These are phyloP conservation scores for Geodia barretti DNA, from an alignment of 37 sponge, comb jelly and placozoan species.

Conservation along the genomic window DNA sequence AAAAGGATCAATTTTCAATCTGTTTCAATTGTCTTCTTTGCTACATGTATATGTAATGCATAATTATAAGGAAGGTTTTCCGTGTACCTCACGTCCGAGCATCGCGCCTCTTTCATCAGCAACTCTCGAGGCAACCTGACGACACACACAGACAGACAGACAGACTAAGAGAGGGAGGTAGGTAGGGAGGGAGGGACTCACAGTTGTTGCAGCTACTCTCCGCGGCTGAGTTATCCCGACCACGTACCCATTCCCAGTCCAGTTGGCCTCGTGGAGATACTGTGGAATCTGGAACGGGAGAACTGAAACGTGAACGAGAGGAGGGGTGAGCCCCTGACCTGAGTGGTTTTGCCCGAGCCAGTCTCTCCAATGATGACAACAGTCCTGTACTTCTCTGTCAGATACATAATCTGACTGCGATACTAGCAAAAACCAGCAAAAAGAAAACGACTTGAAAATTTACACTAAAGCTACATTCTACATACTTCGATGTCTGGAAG, in stretches of 20 bases:
- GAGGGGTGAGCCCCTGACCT: slow-evolving; percentile 28
- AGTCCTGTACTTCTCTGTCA: slow-evolving; percentile 78
- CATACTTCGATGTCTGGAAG: neutral
- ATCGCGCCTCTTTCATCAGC: slow-evolving; percentile 86
- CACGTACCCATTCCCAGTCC: slow-evolving; percentile 70
- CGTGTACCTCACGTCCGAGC: slow-evolving; percentile 75
- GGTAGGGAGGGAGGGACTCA: slow-evolving; percentile 10
- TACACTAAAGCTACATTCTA: neutral
- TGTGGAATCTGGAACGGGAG: slow-evolving; percentile 63
- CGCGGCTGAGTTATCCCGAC: slow-evolving; percentile 93
- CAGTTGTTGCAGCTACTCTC: slow-evolving; percentile 86
- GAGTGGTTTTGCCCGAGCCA: slow-evolving; percentile 94
- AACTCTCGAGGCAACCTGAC: slow-evolving; percentile 88
- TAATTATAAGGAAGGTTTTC: too few species aligned
- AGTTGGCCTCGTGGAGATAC: slow-evolving; percentile 89
- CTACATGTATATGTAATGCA: too few species aligned
- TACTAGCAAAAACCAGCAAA: slow-evolving; percentile 31
- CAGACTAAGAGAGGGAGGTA: neutral
- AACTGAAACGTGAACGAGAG: neutral
- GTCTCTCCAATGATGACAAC: slow-evolving; percentile 91
- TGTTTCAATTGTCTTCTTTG: too few species aligned
- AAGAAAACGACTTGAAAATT: neutral
- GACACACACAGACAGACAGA: neutral
- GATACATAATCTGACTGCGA: slow-evolving; percentile 85
- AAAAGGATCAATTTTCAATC: too few species aligned